phyloP scores from a whole-genome alignment of 2,888 invertebrate species.

The Drosophila nr. perissopoda region DNA sequence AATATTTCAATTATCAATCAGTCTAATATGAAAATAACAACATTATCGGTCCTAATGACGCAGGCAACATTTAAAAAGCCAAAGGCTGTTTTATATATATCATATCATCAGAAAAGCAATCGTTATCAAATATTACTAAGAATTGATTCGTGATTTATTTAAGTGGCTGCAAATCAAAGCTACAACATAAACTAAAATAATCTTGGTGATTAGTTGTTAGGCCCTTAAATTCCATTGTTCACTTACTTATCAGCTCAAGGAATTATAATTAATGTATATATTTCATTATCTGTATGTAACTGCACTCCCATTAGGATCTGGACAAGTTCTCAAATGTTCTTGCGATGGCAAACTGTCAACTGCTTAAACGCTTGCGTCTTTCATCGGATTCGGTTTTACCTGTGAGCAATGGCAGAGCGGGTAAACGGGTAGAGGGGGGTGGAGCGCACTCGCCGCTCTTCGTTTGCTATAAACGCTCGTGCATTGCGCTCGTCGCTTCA shows the following conservation, averaged over 20 bases:
- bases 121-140: not conserved
- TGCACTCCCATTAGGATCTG: slow-evolving; percentile 20
- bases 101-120: not conserved
- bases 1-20: not conserved
- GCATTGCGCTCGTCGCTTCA: slow-evolving; percentile 24
- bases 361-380: not conserved
- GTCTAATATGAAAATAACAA: not conserved
- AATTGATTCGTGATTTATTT: not conserved
- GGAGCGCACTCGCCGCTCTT: not conserved
- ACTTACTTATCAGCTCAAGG: slow-evolving; percentile 26
- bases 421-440: not conserved
- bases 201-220: slow-evolving; percentile 32
- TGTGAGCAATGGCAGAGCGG: not conserved
- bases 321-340: not conserved
- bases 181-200: slow-evolving; percentile 5
- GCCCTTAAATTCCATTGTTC: slow-evolving; percentile 4
- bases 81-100: not conserved
- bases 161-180: slow-evolving; percentile 23
- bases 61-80: not conserved
- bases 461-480: slow-evolving; percentile 48
- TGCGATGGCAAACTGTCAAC: not conserved
- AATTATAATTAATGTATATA: slow-evolving; percentile 14
- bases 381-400: slow-evolving; percentile 5
- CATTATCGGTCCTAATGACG: not conserved
- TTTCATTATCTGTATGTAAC: slow-evolving; percentile 1